Percentiles rank a stretch among this genome's conserved stretches.
phyloP scores from a whole-genome alignment of 2,113 vertebrate genomes.

The Pycnonotus jocosus region DNA sequence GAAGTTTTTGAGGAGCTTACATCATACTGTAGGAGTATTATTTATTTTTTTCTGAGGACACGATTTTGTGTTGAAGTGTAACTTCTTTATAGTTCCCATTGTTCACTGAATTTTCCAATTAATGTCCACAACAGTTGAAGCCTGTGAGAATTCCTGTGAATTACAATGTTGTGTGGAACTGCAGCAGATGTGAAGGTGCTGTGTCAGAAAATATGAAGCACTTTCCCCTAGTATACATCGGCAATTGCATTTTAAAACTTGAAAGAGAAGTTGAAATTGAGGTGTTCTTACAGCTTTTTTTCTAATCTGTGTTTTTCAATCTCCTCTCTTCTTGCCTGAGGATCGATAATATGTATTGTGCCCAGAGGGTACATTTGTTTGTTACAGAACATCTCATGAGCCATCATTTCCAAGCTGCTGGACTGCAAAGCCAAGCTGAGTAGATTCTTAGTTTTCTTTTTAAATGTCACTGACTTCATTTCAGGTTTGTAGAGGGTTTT shows the following conservation, averaged over 20 bases:
- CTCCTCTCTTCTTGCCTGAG: slow-evolving; percentile 48
- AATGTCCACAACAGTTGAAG: slow-evolving; percentile 52
- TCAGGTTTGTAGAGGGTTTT: background rate
- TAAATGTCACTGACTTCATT: slow-evolving; percentile 65
- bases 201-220: slow-evolving; percentile 27
- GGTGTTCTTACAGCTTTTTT: slow-evolving; percentile 17
- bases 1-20: background rate
- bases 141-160: slow-evolving; percentile 53
- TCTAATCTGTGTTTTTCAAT: slow-evolving; percentile 58
- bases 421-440: slow-evolving; percentile 40
- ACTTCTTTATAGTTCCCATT: slow-evolving; percentile 49
- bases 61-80: slow-evolving; percentile 41
- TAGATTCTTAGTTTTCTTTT: slow-evolving; percentile 54
- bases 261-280: background rate
- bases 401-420: slow-evolving; percentile 53
- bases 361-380: slow-evolving; percentile 51
- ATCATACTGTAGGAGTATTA: background rate
- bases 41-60: background rate
- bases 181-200: slow-evolving; percentile 39
- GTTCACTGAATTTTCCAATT: slow-evolving; percentile 68
- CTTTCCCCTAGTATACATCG: background rate
- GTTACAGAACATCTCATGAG: slow-evolving; percentile 55
- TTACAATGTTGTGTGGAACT: slow-evolving; percentile 19
- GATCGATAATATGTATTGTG: slow-evolving; percentile 34
- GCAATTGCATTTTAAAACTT: slow-evolving; percentile 24